Evolutionary conservation across 2,113 vertebrate species (phyloP), one percentile per base, ranked within the genome.

Genomic region (Gadus chalcogrammus): DNA sequence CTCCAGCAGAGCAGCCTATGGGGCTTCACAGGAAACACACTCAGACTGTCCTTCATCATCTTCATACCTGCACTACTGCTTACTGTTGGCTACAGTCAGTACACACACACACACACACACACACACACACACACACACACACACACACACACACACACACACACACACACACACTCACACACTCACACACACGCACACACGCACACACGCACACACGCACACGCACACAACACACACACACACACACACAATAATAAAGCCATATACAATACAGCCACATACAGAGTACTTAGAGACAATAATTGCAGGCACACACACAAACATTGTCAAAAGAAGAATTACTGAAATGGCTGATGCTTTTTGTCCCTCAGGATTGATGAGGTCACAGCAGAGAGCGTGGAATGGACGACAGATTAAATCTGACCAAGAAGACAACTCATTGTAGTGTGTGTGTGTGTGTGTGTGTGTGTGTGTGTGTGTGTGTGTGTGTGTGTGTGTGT

Each of bases 31-130:
- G 73, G 75, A 78, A 73, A 82, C 81, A 85, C 85, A 20, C 3
- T 83, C 65, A 76, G 81, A 62, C 12, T 60, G 3, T 69, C 77
- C 65, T 76, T 78, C 65, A 74, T 84, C 77, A 0, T 78, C 80
- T 83, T 87, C 80, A 71, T 83, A 15, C 80, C 80, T 9, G 75
- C 74, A 2, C 35, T 81, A 69, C 63, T 84, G 55, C 75, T 86
- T 60, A 65, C 28, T 0, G 60, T 69, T 31, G 62, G 62, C 7
- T 53, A 78, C 66, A 68, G 84, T 86, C 35, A 73, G 77, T 76
- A 55, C 70, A 70, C 63, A 18, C 72, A 61, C 75, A 60, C 69
- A 28, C 69, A 28, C 67, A 56, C 65, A 22, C 52, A 16, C 27
- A 38, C 62, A 38, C 24, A 64, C 16, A 38, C 62, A 64, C 31